Percentiles rank a stretch among this genome's conserved stretches.
phyloP scores from a whole-genome alignment of 2,888 invertebrate species.

The Leucophenga maculata region DNA sequence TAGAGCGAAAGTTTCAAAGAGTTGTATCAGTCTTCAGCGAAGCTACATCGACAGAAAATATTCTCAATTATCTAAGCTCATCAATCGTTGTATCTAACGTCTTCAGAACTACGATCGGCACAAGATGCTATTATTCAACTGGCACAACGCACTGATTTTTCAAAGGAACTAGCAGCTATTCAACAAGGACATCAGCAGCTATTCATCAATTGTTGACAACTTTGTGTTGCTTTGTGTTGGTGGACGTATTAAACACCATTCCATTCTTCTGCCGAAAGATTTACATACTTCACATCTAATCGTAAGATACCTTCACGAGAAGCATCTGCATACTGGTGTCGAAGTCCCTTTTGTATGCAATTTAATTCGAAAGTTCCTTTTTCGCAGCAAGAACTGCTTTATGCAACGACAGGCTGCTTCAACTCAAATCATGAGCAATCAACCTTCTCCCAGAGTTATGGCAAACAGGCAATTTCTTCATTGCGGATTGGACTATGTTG shows the following conservation, averaged over 20 bases:
- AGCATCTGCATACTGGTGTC: constrained; percentile 11
- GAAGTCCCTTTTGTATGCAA: no score
- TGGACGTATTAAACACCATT: constrained; percentile 12
- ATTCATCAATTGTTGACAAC: background rate
- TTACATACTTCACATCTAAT: constrained; percentile 23
- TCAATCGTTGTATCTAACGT: no score
- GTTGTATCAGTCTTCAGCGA: background rate
- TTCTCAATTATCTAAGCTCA: no score
- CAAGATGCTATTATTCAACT: background rate
- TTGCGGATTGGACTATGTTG: constrained; percentile 31
- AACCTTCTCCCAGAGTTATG: background rate
- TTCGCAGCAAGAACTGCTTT: no score
- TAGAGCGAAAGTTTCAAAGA: background rate
- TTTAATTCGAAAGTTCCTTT: no score
- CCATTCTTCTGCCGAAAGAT: constrained; percentile 28
- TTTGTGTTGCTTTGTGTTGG: background rate
- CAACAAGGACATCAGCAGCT: background rate
- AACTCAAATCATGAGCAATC: no score
- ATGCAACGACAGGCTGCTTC: no score
- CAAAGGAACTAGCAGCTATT: background rate
- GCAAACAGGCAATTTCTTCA: constrained; percentile 26
- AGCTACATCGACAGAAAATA: no score
- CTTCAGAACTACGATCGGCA: background rate
- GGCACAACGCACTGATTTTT: no score
- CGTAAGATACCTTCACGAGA: constrained; percentile 19